Evolutionary conservation across 2,888 invertebrate species (phyloP).

Genomic region (Mycalesis mineus): DNA sequence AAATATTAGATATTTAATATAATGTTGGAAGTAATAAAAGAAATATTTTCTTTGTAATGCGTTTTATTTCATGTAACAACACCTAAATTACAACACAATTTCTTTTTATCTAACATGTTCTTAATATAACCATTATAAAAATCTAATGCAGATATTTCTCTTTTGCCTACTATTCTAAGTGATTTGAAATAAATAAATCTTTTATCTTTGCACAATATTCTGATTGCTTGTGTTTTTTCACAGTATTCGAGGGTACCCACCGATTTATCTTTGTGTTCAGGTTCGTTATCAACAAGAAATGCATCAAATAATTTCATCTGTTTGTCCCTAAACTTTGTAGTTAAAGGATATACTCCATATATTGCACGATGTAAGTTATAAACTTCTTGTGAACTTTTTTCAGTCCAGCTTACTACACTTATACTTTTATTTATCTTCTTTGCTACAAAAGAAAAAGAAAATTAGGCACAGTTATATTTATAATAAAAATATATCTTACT

Average conservation of each 20-base stretch:
- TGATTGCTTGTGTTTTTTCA: conserved; percentile 75
- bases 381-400: conserved; percentile 80
- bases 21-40: conserved; percentile 13
- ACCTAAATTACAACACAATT: conserved; percentile 53
- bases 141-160: conserved; percentile 85
- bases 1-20: neutral
- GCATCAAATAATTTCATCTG: conserved; percentile 81
- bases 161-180: conserved; percentile 82
- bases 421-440: conserved; percentile 83
- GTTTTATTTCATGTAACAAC: conserved; percentile 36
- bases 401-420: conserved; percentile 82
- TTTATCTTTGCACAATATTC: conserved; percentile 82
- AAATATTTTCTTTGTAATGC: conserved; percentile 11
- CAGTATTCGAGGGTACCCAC: conserved; percentile 81
- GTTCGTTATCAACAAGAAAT: conserved; percentile 46
- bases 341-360: conserved; percentile 79
- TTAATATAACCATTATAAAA: conserved; percentile 92
- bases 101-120: conserved; percentile 63
- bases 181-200: conserved; percentile 81
- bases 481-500: too few relatives aligned
- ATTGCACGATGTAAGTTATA: conserved; percentile 86
- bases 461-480: too few relatives aligned
- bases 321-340: conserved; percentile 79
- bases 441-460: conserved; percentile 73
- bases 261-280: conserved; percentile 39